Base-by-base conservation (phyloP, 2,888 invertebrate genomes). In the Dioctria rufipes region DNA sequence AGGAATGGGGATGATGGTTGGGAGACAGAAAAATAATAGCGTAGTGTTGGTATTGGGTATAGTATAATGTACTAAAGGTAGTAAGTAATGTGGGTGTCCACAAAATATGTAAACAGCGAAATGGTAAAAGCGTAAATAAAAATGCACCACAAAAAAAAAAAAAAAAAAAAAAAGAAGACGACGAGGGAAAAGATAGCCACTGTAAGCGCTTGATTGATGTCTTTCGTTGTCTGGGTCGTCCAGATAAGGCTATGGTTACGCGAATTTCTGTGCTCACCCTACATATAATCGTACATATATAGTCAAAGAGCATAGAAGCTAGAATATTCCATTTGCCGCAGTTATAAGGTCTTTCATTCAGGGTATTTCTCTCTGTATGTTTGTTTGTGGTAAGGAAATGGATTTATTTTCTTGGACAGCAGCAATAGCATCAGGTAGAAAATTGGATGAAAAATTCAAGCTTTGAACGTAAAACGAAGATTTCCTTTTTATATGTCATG, bases 191-290 rank as follows among this genome's bases (percentile, higher is more conserved):
- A 63, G 77, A 49, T 77, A 77, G 77, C 63, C 77, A 77, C 77
- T 77, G 80, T 71, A 80, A 81, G 80, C 77, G 49, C 60, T 80
- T 81, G 81, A 81, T 80, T 81, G 80, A 81, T 81, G 81, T 80
- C 63, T 67, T 81, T 77, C 51, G 80, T 77, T 77, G 77, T 80
- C 80, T 81, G 81, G 75, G 39, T 69, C 67, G 49, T 61, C 61
- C 58, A 63, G 81, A 81, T 81, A 81, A 81, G 81, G 39, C 65
- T 4, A 43, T 42, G 60, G 69, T 39, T 69, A 46, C 69, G 69
- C 25, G 25, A 25, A 25, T 69, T 69, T 69, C 61, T 25, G 5
- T 61, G 40, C 61, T 61, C 61, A 61, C 61, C 61, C 54, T n/a
- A 25, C 25, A 25, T 25, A 25, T 25, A 25, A 25, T 54, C 4